Conservation (phyloP, 1,140 invertebrate genomes). For the Drosophila repleta region DNA sequence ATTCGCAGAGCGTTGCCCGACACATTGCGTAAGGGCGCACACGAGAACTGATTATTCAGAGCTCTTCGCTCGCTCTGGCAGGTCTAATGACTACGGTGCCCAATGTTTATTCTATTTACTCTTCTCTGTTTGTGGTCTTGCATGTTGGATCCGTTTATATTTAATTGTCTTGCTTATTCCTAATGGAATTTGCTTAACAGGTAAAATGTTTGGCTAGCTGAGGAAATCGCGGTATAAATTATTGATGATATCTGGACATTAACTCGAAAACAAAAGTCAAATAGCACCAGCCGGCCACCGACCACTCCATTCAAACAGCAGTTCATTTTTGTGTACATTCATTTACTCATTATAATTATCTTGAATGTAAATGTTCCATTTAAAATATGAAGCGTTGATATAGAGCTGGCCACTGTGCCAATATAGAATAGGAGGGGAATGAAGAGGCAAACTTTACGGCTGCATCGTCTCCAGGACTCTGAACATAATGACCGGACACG, state of each 20-base stretch:
- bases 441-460: conserved; percentile 8
- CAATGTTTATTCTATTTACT: background rate
- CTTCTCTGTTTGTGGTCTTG: background rate
- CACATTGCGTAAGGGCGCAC: background rate
- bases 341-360: too few relatives aligned
- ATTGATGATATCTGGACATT: too few relatives aligned
- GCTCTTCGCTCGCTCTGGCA: background rate
- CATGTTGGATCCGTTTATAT: background rate
- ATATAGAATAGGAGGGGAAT: conserved; percentile 15
- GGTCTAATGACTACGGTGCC: too few relatives aligned
- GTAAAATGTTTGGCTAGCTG: background rate
- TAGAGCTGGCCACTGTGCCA: conserved; percentile 27
- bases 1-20: background rate
- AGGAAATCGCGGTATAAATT: background rate
- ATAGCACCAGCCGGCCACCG: too few relatives aligned
- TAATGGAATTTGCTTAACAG: background rate
- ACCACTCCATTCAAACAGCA: too few relatives aligned
- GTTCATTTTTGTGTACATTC: too few relatives aligned
- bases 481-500: conserved; percentile 43
- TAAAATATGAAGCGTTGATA: conserved; percentile 34
- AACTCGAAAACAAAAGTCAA: too few relatives aligned
- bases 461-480: conserved; percentile 33
- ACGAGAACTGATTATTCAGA: conserved; percentile 6
- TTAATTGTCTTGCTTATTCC: conserved; percentile 6
- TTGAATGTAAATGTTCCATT: background rate